Base-by-base conservation (phyloP, 1,140 invertebrate genomes). In the Parapsyche elsis region DNA sequence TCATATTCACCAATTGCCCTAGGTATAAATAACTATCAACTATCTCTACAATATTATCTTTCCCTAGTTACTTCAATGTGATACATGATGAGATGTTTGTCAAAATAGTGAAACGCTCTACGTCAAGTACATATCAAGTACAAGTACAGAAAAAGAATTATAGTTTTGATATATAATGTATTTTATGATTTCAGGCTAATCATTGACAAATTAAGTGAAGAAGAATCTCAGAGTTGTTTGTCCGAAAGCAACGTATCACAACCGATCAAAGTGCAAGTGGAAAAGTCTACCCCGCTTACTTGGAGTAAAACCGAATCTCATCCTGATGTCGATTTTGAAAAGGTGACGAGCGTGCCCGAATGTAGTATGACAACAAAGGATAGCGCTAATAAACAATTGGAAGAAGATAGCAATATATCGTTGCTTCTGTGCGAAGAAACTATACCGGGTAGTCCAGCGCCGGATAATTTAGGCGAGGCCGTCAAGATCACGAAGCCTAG, bases 341-440 rank as follows among this genome's bases (percentile, higher is more conserved):
- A 82, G 71, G 75, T 71, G 12, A 71, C 76, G 24, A 71, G 57
- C 19, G 44, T 64, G 7, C 61, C 77, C 0, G 78, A 81, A 14
- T 59, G 38, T 9, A 75, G 19, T 19, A 67, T 23, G 1, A 24
- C 64, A 1, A 80, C 71, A 10, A 78, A 81, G 19, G 73, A 73
- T n/a, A 44, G 21, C 5, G 23, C 76, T 19, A 70, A 78, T 14
- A 80, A 79, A 73, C 83, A 78, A 26, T 71, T 71, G n/a, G 88
- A 89, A 78, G 88, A 89, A 61, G 88, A 89, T 83, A 87, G 87
- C 84, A 88, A 86, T 76, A 89, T 91, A 71, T 93, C 91, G 84
- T 90, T 94, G 59, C 85, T 97, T n/a, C 86, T 95, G 0, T 97
- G 95, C 86, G 94, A 96, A 85, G 95, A 97, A 87, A 96, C 94